phyloP scores from a whole-genome alignment of 2,113 vertebrate species.

The Dryoscopus gambensis region DNA sequence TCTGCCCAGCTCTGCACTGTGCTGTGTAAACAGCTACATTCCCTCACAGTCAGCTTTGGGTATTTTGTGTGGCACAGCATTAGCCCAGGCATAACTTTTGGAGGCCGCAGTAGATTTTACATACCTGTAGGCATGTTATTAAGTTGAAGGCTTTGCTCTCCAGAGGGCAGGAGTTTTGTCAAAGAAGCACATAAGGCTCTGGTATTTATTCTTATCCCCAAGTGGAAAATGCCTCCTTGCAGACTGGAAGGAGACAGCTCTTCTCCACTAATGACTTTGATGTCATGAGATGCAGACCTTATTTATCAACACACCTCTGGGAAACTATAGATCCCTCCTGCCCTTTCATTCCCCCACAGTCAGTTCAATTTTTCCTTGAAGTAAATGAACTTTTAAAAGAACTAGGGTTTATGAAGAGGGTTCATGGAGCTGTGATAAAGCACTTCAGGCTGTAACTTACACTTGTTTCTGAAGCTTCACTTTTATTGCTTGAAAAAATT shows the following conservation, averaged over 20 bases:
- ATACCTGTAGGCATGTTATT: background rate
- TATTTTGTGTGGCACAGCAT: background rate
- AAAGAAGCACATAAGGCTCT: background rate
- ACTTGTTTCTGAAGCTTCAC: conserved; percentile 47
- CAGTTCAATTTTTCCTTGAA: conserved; percentile 9
- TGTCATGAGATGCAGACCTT: background rate
- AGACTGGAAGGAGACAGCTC: background rate
- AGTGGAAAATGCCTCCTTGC: background rate
- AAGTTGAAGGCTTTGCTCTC: background rate
- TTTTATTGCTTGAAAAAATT: conserved; percentile 48
- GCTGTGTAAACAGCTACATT: background rate
- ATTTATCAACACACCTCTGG: background rate
- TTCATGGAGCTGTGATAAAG: conserved; percentile 49
- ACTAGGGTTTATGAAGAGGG: conserved; percentile 32
- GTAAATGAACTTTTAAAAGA: conserved; percentile 31
- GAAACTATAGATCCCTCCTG: background rate
- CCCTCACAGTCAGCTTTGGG: background rate
- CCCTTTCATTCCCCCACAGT: background rate
- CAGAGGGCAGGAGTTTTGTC: background rate
- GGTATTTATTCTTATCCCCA: background rate
- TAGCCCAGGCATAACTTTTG: background rate
- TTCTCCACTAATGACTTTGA: background rate
- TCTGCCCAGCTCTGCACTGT: background rate
- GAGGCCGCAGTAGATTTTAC: background rate
- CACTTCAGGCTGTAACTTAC: conserved; percentile 59